These are phyloP conservation scores for Grallaria varia DNA, from an alignment of 2,113 vertebrate genomes.

Conservation along the genomic window DNA sequence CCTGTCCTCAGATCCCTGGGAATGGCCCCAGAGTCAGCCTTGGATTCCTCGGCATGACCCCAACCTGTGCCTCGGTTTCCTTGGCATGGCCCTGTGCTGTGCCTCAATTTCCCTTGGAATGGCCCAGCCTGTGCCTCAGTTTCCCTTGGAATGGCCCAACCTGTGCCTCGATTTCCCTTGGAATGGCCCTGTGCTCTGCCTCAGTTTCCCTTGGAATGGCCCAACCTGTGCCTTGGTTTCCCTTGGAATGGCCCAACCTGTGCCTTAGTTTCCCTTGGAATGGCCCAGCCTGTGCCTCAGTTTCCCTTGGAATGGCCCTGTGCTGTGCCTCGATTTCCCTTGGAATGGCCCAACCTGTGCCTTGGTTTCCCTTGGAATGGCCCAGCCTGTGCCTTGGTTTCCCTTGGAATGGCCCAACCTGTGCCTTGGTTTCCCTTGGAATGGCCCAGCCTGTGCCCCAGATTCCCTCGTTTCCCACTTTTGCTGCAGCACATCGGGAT, in stretches of 20 bases:
- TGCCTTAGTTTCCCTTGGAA: neutral
- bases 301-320: neutral
- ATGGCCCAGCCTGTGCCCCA: neutral
- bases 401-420: too few species aligned
- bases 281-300: neutral
- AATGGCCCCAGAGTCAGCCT: rapidly evolving
- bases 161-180: neutral
- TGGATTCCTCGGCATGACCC: rapidly evolving
- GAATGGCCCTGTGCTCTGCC: neutral
- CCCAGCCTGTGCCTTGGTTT: neutral
- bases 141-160: neutral
- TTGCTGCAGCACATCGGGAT: rapidly evolving
- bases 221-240: neutral
- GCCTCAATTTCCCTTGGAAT: neutral
- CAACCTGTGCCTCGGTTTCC: neutral
- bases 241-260: too few species aligned
- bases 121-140: neutral
- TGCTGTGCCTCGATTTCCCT: neutral
- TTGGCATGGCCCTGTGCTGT: rapidly evolving
- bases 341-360: too few species aligned
- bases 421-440: too few species aligned
- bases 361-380: too few species aligned
- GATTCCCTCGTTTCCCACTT: too few species aligned
- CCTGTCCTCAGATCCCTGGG: neutral
- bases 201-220: too few species aligned